Evolutionary conservation across 2,888 invertebrate genomes (phyloP).

Genomic region (Megamerina dolium): DNA sequence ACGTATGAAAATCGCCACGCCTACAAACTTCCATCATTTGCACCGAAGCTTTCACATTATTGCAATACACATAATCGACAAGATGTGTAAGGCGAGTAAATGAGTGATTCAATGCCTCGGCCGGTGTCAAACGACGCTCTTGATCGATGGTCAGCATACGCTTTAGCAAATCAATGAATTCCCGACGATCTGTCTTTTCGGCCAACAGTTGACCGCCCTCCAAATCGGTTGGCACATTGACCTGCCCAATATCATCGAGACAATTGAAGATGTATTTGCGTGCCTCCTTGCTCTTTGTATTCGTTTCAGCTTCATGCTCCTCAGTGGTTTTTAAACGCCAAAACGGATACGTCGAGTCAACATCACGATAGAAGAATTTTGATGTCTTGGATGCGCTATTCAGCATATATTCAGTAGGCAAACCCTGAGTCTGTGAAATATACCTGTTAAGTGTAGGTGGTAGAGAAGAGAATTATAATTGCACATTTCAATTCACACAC

Average conservation of each 20-base stretch:
- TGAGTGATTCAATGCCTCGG: constrained; percentile 90
- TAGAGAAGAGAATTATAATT: neutral
- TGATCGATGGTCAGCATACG: constrained; percentile 98
- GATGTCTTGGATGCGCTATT: constrained; percentile 95
- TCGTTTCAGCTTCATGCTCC: constrained; percentile 96
- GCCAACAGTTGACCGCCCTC: constrained; percentile 94
- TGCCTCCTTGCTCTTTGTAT: constrained; percentile 98
- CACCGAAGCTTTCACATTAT: constrained; percentile 93
- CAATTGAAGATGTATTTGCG: constrained; percentile 99
- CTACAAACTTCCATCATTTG: constrained; percentile 92
- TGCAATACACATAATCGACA: constrained; percentile 93
- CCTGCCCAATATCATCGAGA: constrained; percentile 96
- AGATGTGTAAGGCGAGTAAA: constrained; percentile 91
- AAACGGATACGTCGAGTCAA: constrained; percentile 84
- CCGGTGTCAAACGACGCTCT: constrained; percentile 92
- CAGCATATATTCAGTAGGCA: constrained; percentile 97
- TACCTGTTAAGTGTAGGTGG: constrained; percentile 50
- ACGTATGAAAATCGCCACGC: constrained; percentile 52
- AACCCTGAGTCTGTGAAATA: constrained; percentile 93
- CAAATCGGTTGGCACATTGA: constrained; percentile 93
- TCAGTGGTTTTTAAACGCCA: constrained; percentile 91
- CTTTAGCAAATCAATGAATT: constrained; percentile 96
- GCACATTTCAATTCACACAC: neutral
- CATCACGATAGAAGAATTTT: constrained; percentile 96
- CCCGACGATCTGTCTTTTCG: constrained; percentile 93